Base-by-base conservation (phyloP, 2,888 invertebrate genomes). In the Piscicola geometra region DNA sequence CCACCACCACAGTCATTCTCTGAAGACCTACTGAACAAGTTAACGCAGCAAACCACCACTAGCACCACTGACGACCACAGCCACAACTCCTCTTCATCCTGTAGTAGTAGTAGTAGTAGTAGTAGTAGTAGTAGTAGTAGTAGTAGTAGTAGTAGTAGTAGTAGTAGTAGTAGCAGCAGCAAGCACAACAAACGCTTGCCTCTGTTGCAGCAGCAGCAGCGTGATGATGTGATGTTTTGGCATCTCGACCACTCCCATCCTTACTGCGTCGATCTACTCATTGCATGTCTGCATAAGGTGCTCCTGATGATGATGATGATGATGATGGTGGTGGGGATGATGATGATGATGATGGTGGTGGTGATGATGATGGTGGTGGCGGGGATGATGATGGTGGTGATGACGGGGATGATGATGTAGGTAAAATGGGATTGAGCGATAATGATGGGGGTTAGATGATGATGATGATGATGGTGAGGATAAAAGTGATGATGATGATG, bases 151-250 rank as follows among this genome's bases (percentile, higher is more conserved):
- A 69, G 35, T 69, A 69, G 69, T 69, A 69, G 69, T 69, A 69
- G 69, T 69, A 69, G 69, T 69, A 69, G 69, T 33, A 69, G 69
- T 69, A n/a, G n/a, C n/a, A 95, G 98, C 75, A 91, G 93, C 81
- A 89, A 89, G 81, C 93, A 91, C 0, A 93, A 93, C 81, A 93
- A 93, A 82, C 94, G 95, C 84, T 91, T 93, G 70, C 92, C 97
- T 0, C 98, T 95, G 36, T 96, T 96, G 85, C 94, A 95, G 83
- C 98, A 98, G 86, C 94, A 95, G 88, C 89, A 94, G 9, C 21
- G 28, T 50, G 33, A 33, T 0, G 12, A 60, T 60, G 25, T 15
- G 15, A 15, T 15, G 15, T 50, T 15, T 21, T 50, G 52, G 52
- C 52, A 15, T 50, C 21, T 50, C 15, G n/a, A n/a, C n/a, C n/a